phyloP scores from a whole-genome alignment of 2,797 vertebrate genomes.

The Xerus rutilus region DNA sequence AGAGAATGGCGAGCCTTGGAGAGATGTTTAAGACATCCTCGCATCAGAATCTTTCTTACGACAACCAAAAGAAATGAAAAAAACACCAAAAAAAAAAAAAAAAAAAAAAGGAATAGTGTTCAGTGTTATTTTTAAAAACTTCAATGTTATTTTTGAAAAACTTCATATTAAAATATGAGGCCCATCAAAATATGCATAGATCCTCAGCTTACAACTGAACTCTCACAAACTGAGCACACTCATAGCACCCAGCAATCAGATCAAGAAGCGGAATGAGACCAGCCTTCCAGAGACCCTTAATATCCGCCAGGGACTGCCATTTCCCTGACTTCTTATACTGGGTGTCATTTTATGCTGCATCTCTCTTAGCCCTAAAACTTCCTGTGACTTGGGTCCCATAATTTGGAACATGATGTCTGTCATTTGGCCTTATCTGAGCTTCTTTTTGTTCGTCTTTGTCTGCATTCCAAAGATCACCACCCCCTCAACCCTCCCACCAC shows the following conservation, averaged over 20 bases:
- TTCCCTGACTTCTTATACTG: background rate
- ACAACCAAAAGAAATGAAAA: background rate
- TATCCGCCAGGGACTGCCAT: background rate
- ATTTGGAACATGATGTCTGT: background rate
- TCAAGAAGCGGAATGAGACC: background rate
- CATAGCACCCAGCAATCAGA: background rate
- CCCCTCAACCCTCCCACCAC: too few species aligned
- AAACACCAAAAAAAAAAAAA: background rate
- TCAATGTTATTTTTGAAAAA: background rate
- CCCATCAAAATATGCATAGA: background rate
- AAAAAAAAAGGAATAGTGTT: background rate
- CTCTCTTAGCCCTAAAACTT: background rate
- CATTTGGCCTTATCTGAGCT: background rate
- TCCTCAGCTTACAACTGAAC: background rate
- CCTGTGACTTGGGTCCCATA: background rate
- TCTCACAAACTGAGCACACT: background rate
- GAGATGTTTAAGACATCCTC: background rate
- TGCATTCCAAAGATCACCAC: background rate
- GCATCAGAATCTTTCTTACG: background rate
- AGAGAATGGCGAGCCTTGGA: background rate
- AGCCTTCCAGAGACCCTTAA: background rate
- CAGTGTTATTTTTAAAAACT: background rate
- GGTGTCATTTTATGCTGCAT: background rate
- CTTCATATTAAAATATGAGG: slow-evolving; percentile 35
- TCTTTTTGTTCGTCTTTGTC: background rate